Percentiles rank a stretch among this genome's conserved stretches.
phyloP scores from a whole-genome alignment of 1,140 invertebrate species.

The Oncopodura yosiiana region DNA sequence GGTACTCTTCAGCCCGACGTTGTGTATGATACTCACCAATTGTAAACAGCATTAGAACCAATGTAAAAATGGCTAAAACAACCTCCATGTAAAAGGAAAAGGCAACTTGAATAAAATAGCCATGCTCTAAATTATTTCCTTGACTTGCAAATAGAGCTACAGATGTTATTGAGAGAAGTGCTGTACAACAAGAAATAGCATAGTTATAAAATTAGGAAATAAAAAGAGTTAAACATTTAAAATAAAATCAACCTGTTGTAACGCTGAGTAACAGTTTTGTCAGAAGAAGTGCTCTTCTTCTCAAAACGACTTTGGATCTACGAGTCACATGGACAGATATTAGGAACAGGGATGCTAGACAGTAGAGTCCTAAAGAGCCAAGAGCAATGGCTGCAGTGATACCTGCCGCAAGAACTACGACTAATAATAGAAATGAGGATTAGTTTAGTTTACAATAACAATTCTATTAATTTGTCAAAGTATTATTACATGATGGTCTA shows the following conservation, averaged over 20 bases:
- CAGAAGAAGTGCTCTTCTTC: conserved; percentile 51
- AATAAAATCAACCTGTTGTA: conserved; percentile 50
- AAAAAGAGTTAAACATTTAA: background rate
- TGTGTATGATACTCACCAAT: conserved; percentile 22
- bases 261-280: conserved; percentile 62
- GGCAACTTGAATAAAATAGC: conserved; percentile 61
- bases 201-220: background rate
- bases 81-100: conserved; percentile 72
- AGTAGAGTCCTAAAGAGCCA: conserved; percentile 58
- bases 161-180: conserved; percentile 61
- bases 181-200: conserved; percentile 46
- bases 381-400: conserved; percentile 60
- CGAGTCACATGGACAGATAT: conserved; percentile 53
- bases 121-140: conserved; percentile 61
- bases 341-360: conserved; percentile 64
- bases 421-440: conserved; percentile 45
- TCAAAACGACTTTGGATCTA: background rate
- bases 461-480: background rate
- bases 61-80: conserved; percentile 30
- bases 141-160: conserved; percentile 69
- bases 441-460: background rate
- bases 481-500: conserved; percentile 61
- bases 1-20: conserved; percentile 5
- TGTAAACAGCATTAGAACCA: conserved; percentile 29
- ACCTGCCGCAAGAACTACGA: conserved; percentile 65